Evolutionary conservation across 2,797 vertebrate genomes (phyloP).

Genomic region (Characodon lateralis): DNA sequence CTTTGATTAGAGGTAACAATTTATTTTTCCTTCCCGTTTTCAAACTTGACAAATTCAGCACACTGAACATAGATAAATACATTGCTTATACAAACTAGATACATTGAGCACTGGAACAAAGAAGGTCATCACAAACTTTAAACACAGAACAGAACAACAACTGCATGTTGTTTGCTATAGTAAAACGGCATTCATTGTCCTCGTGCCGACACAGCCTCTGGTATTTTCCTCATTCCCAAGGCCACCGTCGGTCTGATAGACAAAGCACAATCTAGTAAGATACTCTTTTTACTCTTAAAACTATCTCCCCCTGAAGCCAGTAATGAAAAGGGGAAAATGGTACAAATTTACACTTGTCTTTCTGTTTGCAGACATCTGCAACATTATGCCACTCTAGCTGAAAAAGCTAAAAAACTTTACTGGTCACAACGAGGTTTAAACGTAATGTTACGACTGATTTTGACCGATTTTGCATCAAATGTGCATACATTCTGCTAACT

Average conservation of each 20-base stretch:
- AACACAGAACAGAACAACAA: not conserved
- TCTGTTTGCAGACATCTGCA: not conserved
- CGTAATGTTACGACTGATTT: too few species aligned
- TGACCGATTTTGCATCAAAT: too few species aligned
- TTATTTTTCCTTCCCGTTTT: not conserved
- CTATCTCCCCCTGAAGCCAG: not conserved
- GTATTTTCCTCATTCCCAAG: not conserved
- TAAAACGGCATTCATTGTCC: not conserved
- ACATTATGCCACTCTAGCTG: not conserved
- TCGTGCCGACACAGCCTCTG: not conserved
- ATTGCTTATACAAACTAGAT: not conserved
- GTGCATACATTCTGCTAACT: too few species aligned
- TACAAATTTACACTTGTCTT: not conserved
- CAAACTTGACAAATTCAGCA: not conserved
- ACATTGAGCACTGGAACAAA: not conserved
- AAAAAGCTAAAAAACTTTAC: not conserved
- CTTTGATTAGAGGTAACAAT: not conserved
- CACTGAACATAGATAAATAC: not conserved
- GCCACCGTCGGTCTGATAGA: not conserved
- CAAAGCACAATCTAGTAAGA: not conserved
- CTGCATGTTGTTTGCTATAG: not conserved
- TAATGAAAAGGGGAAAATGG: not conserved
- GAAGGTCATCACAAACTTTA: not conserved
- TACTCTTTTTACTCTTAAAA: not conserved
- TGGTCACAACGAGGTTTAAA: too few species aligned